Evolutionary conservation across 2,888 invertebrate genomes (phyloP).

Genomic region (Drosophila conformis): DNA sequence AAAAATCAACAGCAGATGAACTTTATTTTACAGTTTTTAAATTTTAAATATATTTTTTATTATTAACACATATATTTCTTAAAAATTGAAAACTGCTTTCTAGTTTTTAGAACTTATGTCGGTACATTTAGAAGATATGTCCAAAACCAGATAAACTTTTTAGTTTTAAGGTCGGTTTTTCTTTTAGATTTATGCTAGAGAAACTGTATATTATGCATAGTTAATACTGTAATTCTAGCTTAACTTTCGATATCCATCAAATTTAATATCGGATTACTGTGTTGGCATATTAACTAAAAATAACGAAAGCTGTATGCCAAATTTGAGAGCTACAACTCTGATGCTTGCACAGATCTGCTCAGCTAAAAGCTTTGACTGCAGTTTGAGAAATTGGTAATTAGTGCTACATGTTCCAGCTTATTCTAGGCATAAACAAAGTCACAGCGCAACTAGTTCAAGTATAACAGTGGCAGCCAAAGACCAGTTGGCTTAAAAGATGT

Average conservation of each 20-base stretch:
- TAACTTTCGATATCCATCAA: background rate
- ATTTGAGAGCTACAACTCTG: background rate
- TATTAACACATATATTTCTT: background rate
- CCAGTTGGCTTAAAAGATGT: conserved; percentile 14
- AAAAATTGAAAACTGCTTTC: background rate
- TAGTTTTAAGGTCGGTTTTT: background rate
- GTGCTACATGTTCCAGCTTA: background rate
- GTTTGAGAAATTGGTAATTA: background rate
- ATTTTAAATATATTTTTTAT: background rate
- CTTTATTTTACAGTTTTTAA: too few species aligned
- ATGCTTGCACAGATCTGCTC: background rate
- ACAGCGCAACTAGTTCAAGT: background rate
- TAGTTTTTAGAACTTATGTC: background rate
- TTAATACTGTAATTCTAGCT: background rate
- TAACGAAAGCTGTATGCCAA: background rate
- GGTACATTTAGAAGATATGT: background rate
- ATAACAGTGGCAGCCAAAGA: background rate
- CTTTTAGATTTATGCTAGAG: background rate
- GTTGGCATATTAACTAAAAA: background rate
- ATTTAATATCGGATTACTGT: too few species aligned
- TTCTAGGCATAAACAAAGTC: too few species aligned
- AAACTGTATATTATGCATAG: background rate
- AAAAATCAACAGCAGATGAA: background rate
- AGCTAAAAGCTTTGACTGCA: background rate
- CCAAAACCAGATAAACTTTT: background rate